Percentiles rank a stretch among this genome's conserved stretches.
phyloP scores from a whole-genome alignment of 2,113 vertebrate species.

The Tenrec ecaudatus region DNA sequence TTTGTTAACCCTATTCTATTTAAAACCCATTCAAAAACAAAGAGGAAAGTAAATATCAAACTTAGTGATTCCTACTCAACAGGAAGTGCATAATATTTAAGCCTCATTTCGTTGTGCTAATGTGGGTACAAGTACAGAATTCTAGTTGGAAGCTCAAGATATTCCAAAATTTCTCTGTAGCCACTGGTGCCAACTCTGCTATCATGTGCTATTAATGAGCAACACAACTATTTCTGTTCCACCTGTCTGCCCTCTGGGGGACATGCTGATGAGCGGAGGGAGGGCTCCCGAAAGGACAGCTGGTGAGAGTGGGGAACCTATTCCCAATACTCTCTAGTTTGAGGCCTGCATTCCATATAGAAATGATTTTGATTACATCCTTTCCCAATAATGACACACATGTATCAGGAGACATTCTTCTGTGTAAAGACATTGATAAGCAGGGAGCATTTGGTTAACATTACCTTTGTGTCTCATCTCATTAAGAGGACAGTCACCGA shows the following conservation, averaged over 20 bases:
- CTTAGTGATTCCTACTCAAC: background rate
- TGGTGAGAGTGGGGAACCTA: background rate
- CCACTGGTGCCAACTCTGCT: background rate
- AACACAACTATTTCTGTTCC: conserved; percentile 27
- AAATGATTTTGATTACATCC: conserved; percentile 34
- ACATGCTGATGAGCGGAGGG: conserved; percentile 54
- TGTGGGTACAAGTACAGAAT: background rate
- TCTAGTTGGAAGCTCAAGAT: background rate
- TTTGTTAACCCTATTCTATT: background rate
- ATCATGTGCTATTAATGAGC: background rate
- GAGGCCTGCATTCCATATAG: background rate
- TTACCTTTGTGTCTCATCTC: background rate
- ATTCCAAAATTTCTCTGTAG: conserved; percentile 43
- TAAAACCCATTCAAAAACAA: background rate
- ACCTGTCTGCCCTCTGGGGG: conserved; percentile 76
- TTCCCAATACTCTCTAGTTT: background rate
- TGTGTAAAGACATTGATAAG: background rate
- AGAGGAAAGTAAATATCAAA: background rate
- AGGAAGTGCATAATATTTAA: background rate
- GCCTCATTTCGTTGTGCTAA: background rate
- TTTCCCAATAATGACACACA: conserved; percentile 20
- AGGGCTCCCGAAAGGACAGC: conserved; percentile 28
- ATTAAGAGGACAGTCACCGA: background rate
- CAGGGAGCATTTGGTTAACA: background rate
- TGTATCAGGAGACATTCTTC: background rate